phyloP scores from a whole-genome alignment of 1,140 invertebrate genomes.

The Phenacoccus solenopsis region DNA sequence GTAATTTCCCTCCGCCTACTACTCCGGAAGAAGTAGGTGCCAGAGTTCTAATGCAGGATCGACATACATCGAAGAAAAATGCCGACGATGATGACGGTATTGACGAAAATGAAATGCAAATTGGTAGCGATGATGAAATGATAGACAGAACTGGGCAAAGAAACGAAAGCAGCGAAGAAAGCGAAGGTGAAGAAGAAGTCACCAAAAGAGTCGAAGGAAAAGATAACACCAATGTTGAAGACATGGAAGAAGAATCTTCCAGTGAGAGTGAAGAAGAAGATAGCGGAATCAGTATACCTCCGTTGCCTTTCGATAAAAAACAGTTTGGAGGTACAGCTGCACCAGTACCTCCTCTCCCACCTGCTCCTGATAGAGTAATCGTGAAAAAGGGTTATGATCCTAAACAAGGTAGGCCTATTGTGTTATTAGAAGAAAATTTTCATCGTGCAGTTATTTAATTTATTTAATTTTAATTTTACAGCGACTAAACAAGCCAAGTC shows the following conservation, averaged over 20 bases:
- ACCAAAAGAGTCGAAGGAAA: slow-evolving; percentile 27
- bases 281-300: slow-evolving; percentile 29
- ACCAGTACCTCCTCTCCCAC: slow-evolving; percentile 50
- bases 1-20: slow-evolving; percentile 91
- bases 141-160: slow-evolving; percentile 15
- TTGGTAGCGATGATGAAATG: slow-evolving; percentile 29
- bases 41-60: slow-evolving; percentile 71
- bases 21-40: slow-evolving; percentile 94
- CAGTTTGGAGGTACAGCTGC: slow-evolving; percentile 30
- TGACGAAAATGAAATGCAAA: slow-evolving; percentile 53
- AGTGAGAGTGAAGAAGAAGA: slow-evolving; percentile 51
- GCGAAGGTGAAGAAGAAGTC: slow-evolving; percentile 18
- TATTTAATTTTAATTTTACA: background rate
- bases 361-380: slow-evolving; percentile 85
- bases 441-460: background rate
- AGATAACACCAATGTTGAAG: slow-evolving; percentile 51
- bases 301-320: slow-evolving; percentile 25
- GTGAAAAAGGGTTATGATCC: slow-evolving; percentile 96
- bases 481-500: slow-evolving; percentile 29
- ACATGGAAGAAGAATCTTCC: slow-evolving; percentile 79
- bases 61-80: slow-evolving; percentile 54
- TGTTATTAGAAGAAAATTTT: background rate
- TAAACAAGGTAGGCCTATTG: slow-evolving; percentile 48
- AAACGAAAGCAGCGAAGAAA: background rate
- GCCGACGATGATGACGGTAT: slow-evolving; percentile 41